Evolutionary conservation across 2,797 vertebrate species (phyloP).

Genomic region (Furcifer pardalis): DNA sequence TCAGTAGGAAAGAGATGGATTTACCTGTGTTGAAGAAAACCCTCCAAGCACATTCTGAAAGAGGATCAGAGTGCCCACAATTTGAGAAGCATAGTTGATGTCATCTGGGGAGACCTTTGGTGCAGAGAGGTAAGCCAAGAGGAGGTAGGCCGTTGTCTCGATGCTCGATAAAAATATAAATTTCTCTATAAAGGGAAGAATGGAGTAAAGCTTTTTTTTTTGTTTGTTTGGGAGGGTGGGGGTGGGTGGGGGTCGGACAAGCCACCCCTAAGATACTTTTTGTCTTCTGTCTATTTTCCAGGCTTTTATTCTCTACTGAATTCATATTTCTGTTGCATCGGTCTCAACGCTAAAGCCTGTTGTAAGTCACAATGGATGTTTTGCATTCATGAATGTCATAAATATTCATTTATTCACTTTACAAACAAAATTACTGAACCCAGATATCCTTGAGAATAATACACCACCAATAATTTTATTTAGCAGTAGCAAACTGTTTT

Average conservation of each 20-base stretch:
- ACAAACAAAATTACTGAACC: too few species aligned
- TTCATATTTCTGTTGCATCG: too few species aligned
- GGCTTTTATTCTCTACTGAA: too few species aligned
- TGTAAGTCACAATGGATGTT: too few species aligned
- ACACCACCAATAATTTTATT: too few species aligned
- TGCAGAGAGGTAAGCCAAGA: conserved; percentile 78
- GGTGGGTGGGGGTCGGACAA: neutral
- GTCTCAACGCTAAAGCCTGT: too few species aligned
- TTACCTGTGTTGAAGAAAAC: conserved; percentile 90
- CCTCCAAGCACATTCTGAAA: conserved; percentile 85
- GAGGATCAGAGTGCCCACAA: conserved; percentile 82
- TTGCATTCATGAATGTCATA: too few species aligned
- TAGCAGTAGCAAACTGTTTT: too few species aligned
- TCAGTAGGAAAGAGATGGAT: neutral
- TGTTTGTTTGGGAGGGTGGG: too few species aligned
- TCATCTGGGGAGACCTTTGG: conserved; percentile 58
- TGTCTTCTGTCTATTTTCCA: neutral
- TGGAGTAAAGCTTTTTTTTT: neutral
- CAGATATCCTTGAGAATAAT: too few species aligned
- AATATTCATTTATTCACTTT: too few species aligned
- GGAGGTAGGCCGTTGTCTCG: conserved; percentile 81
- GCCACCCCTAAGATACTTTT: too few species aligned
- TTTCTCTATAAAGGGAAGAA: neutral
- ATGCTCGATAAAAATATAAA: neutral
- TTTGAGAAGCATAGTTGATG: conserved; percentile 36